Evolutionary conservation across 1,140 invertebrate genomes (phyloP).

Genomic region (Papilio dardanus): DNA sequence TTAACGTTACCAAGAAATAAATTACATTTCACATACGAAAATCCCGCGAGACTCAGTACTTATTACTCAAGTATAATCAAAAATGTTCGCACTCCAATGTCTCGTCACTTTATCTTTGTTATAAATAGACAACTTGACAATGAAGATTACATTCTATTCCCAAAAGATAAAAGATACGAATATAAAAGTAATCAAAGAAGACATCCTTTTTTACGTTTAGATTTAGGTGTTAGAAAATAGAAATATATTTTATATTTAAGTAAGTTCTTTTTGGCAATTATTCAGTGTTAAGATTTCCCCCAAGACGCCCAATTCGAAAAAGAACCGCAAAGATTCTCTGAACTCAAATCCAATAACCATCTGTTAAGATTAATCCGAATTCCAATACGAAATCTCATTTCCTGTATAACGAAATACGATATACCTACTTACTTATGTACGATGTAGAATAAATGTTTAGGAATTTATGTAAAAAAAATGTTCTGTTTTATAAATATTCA

Average conservation of each 20-base stretch:
- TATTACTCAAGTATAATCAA: constrained; percentile 5
- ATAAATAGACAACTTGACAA: not conserved
- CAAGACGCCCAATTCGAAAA: not conserved
- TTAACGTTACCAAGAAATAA: not conserved
- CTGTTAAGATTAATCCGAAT: constrained; percentile 10
- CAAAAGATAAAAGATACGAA: too few relatives aligned
- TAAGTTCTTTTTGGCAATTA: not conserved
- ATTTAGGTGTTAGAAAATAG: not conserved
- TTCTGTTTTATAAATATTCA: not conserved
- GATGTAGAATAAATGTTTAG: constrained; percentile 6
- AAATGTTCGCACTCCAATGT: constrained; percentile 5
- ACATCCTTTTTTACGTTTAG: not conserved
- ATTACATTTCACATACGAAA: constrained; percentile 10
- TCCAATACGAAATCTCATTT: constrained; percentile 20
- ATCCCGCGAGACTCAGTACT: not conserved
- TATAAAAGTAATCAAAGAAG: too few relatives aligned
- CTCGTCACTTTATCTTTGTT: not conserved
- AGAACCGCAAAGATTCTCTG: not conserved
- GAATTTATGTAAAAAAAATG: not conserved
- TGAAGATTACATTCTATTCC: not conserved
- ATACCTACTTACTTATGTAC: too few relatives aligned
- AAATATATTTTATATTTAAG: too few relatives aligned
- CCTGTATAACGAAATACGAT: not conserved
- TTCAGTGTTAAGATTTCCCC: not conserved
- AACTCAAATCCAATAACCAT: constrained; percentile 18